Percentiles rank a stretch among this genome's conserved stretches.
phyloP scores from a whole-genome alignment of 2,797 vertebrate species.

The Borostomias antarcticus region DNA sequence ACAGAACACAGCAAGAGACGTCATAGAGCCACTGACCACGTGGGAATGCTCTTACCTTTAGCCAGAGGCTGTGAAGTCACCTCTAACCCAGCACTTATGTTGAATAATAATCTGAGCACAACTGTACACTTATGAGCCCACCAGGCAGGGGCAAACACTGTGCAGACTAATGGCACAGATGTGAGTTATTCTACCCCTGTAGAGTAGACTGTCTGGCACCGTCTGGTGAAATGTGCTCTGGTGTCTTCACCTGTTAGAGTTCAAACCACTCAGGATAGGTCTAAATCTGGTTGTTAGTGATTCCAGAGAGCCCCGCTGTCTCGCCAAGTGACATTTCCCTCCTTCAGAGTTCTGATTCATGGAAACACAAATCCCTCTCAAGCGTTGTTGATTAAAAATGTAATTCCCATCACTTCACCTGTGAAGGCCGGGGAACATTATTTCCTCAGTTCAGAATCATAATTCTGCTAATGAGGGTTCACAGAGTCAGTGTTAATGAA shows the following conservation, averaged over 20 bases:
- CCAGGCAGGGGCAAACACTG: neutral
- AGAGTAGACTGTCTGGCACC: neutral
- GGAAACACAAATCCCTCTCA: constrained; percentile 44
- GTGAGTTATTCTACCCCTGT: neutral
- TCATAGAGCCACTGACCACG: no score
- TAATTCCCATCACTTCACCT: constrained; percentile 31
- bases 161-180: neutral
- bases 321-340: constrained; percentile 18
- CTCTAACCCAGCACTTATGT: no score
- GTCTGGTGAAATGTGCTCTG: neutral
- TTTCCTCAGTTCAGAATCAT: neutral
- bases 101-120: no score
- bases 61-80: neutral
- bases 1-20: neutral
- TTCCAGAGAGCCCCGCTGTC: constrained; percentile 24
- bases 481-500: constrained; percentile 23
- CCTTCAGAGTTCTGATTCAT: constrained; percentile 38
- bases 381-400: constrained; percentile 50
- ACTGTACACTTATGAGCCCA: neutral
- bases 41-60: neutral
- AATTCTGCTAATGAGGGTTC: constrained; percentile 15
- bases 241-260: constrained; percentile 10
- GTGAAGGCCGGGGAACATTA: neutral
- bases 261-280: constrained; percentile 21
- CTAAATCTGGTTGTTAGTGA: constrained; percentile 43